Evolutionary conservation across 2,888 invertebrate species (phyloP).

Genomic region (Tachystola acroxantha): DNA sequence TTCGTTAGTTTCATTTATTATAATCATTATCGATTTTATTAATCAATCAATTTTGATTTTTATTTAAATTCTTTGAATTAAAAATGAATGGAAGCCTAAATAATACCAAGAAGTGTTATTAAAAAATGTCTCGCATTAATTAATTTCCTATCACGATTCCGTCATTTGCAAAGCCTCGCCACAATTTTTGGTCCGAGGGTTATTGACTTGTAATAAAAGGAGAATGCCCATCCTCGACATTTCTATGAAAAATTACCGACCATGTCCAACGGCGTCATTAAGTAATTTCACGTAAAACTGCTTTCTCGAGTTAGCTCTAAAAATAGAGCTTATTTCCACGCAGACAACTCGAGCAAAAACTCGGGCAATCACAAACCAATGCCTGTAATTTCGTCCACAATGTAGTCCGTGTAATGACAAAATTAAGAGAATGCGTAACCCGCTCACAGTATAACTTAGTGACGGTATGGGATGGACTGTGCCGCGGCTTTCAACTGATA

Average conservation of each 20-base stretch:
- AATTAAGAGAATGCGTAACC: slow-evolving; percentile 51
- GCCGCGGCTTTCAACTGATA: too few relatives aligned
- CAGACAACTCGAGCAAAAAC: background rate
- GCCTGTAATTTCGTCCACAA: slow-evolving; percentile 39
- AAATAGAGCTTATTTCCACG: slow-evolving; percentile 4
- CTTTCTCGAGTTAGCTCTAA: slow-evolving; percentile 3
- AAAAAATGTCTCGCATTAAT: too few relatives aligned
- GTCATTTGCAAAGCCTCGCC: too few relatives aligned
- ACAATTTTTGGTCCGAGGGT: too few relatives aligned
- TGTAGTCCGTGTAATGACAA: slow-evolving; percentile 50
- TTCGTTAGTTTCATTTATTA: too few relatives aligned
- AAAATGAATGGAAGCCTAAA: too few relatives aligned
- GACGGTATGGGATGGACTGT: background rate
- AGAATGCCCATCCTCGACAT: background rate
- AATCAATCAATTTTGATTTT: too few relatives aligned
- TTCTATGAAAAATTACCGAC: slow-evolving; percentile 4
- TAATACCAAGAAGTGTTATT: too few relatives aligned
- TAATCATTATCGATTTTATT: too few relatives aligned
- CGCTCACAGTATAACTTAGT: slow-evolving; percentile 4
- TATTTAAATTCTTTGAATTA: too few relatives aligned
- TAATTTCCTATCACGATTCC: too few relatives aligned
- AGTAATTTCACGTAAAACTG: slow-evolving; percentile 10
- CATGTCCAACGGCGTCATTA: slow-evolving; percentile 8
- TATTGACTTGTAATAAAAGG: background rate
- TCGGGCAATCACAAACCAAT: slow-evolving; percentile 27